A percentile compares a stretch with the other conserved stretches of the same genome.
Evolutionary conservation across 2,888 invertebrate genomes (phyloP).

Genomic region (Sabellastarte sp.): DNA sequence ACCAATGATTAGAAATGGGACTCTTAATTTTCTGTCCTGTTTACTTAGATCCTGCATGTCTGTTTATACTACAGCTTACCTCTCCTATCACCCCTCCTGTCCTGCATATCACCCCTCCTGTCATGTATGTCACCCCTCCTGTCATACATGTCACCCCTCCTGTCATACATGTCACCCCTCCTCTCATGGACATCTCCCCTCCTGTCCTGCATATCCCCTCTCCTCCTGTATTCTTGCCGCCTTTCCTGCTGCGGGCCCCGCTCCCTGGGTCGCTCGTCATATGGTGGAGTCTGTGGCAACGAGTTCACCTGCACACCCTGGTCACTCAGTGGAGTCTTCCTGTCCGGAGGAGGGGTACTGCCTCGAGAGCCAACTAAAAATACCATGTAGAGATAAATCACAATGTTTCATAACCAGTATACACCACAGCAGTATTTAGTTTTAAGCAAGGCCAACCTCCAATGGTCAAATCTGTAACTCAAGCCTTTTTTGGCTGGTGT

Average conservation of each 20-base stretch:
- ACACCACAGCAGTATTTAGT: too few relatives aligned
- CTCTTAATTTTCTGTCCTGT: neutral
- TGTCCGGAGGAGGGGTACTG: slow-evolving; percentile 11
- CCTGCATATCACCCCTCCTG: neutral
- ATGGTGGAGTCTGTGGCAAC: neutral
- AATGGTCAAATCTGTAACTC: too few relatives aligned
- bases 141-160: slow-evolving; percentile 22
- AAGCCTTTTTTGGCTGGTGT: too few relatives aligned
- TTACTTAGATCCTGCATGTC: neutral
- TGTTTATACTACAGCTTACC: neutral
- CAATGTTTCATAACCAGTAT: too few relatives aligned
- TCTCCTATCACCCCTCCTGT: neutral
- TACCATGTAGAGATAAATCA: too few relatives aligned
- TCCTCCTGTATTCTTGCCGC: neutral
- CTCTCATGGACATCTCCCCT: too few relatives aligned
- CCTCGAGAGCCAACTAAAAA: slow-evolving; percentile 22
- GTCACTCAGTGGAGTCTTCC: slow-evolving; percentile 63
- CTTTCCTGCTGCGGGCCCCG: slow-evolving; percentile 15
- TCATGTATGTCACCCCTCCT: neutral
- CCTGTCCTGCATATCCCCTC: neutral
- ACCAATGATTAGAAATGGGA: too few relatives aligned
- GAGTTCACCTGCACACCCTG: slow-evolving; percentile 72
- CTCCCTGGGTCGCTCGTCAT: slow-evolving; percentile 16
- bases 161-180: too few relatives aligned
- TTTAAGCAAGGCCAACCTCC: too few relatives aligned